Evolutionary conservation across 2,113 vertebrate species (phyloP), one percentile per base, ranked within the genome.

Genomic region (Typhlomys cinereus): DNA sequence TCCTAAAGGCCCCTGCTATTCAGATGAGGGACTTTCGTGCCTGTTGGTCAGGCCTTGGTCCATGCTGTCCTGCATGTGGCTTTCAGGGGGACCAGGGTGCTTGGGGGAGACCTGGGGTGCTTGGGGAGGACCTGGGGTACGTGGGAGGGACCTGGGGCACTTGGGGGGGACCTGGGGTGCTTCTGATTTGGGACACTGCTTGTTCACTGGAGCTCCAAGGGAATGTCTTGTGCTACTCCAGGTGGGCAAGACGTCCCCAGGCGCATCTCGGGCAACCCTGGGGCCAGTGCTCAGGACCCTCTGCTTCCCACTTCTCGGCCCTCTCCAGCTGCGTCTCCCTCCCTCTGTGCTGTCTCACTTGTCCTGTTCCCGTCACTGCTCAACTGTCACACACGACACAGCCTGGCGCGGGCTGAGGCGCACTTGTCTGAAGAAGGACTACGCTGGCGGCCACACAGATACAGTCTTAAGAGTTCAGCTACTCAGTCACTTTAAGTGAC

Each of bases 171-270:
- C 25, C 25, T 21, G 14, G 25, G 25, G 12, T 71, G 39, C 36
- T 34, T 41, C 64, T 23, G 10, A 44, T 46, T 48, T 3, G 6
- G 48, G 62, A 8, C 4, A 1, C 12, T 46, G 12, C 48, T 8
- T 39, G 18, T 36, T 78, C 7, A 39, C 31, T 41, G 1, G 75
- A 59, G 1, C 15, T 20, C 27, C 39, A 48, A 18, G 31, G 10
- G n/a, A n/a, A n/a, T n/a, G n/a, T n/a, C n/a, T n/a, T 0, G 25
- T 13, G 69, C 36, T 1, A 0, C 18, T 0, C 2, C 7, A 44
- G 5, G 36, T n/a, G n/a, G n/a, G n/a, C n/a, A n/a, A n/a, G n/a
- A n/a, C n/a, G n/a, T n/a, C n/a, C n/a, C n/a, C n/a, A n/a, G n/a
- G n/a, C n/a, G n/a, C n/a, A n/a, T 10, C 10, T 1, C 5, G 34